phyloP scores from a whole-genome alignment of 2,888 invertebrate species.

The Bhutanitis thaidina region DNA sequence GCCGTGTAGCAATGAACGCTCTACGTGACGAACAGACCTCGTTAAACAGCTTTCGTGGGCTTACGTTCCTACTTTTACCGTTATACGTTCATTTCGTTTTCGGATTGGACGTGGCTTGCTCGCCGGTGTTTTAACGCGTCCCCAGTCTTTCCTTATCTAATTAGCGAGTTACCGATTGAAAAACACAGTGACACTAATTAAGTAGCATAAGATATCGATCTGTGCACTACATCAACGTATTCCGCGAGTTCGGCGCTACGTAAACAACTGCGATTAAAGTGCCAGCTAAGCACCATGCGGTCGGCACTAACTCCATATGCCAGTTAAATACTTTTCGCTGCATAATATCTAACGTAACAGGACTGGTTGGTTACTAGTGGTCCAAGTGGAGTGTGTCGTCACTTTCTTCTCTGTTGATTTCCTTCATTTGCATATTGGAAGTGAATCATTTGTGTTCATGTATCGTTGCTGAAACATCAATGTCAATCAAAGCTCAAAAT shows the following conservation, averaged over 20 bases:
- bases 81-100: constrained; percentile 74
- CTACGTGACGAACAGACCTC: constrained; percentile 53
- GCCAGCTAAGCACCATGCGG: constrained; percentile 78
- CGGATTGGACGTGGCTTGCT: constrained; percentile 59
- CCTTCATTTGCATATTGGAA: constrained; percentile 29
- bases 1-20: constrained; percentile 63
- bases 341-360: constrained; percentile 26
- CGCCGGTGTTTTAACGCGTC: constrained; percentile 41
- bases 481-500: constrained; percentile 51
- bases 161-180: constrained; percentile 44
- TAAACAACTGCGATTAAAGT: constrained; percentile 57
- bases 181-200: constrained; percentile 46
- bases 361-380: constrained; percentile 31
- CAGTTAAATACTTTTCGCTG: constrained; percentile 37
- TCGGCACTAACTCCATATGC: constrained; percentile 64
- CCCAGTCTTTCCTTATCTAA: constrained; percentile 46
- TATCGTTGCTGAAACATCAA: constrained; percentile 46
- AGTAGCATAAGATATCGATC: constrained; percentile 31
- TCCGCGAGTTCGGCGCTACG: constrained; percentile 31
- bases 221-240: constrained; percentile 26
- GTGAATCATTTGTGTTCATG: constrained; percentile 48
- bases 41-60: constrained; percentile 71
- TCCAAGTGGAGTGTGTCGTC: constrained; percentile 34
- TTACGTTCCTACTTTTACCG: constrained; percentile 74
- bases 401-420: constrained; percentile 31